A percentile compares a stretch with the other conserved stretches of the same genome.
phyloP scores from a whole-genome alignment of 2,113 vertebrate species.

The Xiphias gladius region DNA sequence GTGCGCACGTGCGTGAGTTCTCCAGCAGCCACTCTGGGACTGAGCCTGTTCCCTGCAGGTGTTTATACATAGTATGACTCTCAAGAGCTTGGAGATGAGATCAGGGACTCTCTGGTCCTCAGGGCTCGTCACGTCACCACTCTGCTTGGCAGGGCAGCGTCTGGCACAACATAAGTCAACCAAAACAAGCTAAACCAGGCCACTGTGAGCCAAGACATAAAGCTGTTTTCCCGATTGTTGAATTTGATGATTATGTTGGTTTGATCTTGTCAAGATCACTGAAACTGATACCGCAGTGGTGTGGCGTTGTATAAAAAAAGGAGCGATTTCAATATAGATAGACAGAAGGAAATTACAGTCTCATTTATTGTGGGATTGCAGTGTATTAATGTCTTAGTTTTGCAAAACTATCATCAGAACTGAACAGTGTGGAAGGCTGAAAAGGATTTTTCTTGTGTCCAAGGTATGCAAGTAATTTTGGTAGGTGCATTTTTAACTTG shows the following conservation, averaged over 20 bases:
- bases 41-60: constrained; percentile 61
- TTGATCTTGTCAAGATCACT: constrained; percentile 7
- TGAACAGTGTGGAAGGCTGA: not conserved
- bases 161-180: constrained; percentile 55
- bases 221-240: constrained; percentile 19
- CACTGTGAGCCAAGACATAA: not conserved
- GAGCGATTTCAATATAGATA: not conserved
- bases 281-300: not conserved
- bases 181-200: constrained; percentile 46
- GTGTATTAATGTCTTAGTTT: constrained; percentile 6
- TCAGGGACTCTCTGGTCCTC: constrained; percentile 55
- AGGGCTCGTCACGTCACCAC: constrained; percentile 47
- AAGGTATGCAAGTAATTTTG: constrained; percentile 34
- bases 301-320: not conserved
- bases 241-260: constrained; percentile 1
- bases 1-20: constrained; percentile 1
- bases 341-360: not conserved
- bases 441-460: not conserved
- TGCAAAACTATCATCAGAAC: not conserved
- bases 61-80: constrained; percentile 49
- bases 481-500: constrained; percentile 35
- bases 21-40: constrained; percentile 6
- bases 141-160: constrained; percentile 30
- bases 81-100: constrained; percentile 55
- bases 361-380: not conserved